Base-by-base conservation (phyloP, 2,888 invertebrate species). In the Galerucella pusilla region DNA sequence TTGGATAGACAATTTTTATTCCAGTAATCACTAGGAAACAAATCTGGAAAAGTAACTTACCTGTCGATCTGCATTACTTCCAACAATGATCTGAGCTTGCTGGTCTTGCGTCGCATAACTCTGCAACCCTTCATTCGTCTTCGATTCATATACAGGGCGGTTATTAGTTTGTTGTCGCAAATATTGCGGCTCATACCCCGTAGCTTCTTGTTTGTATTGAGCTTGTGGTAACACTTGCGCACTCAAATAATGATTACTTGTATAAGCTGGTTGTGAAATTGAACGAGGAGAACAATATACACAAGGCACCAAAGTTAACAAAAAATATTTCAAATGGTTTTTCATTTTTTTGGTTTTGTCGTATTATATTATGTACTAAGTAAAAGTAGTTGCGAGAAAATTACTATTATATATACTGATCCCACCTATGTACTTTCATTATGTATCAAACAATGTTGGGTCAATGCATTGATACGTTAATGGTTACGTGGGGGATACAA, bases 101-200 rank as follows among this genome's bases (percentile, higher is more conserved):
- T 90, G 88, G 59, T 86, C 88, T 49, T 89, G 88, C 75, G 90
- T 88, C 71, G 88, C 88, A 86, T 86, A 83, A 86, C 87, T 83
- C 87, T 84, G 84, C 7, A 84, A 77, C 14, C 84, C 84, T 28
- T 77, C 80, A 28, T 77, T 69, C 42, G 73, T 77, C 64, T 76
- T 78, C n/a, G 76, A n/a, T 57, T 83, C 83, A 57, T 80, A 82
- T 16, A 79, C 79, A 6, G 83, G 81, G 1, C 59, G 76, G 12
- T 71, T 35, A 35, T 35, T 25, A 11, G 68, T 12, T 25, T 46
- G 73, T 52, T 74, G 78, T 64, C 80, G 80, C n/a, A 79, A 52
- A 12, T 79, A 66, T 71, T 80, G 80, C 2, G 71, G 49, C 5
- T 66, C 73, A 61, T 77, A 78, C 1, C 76, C 75, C 20, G 61